Percentiles rank a stretch among this genome's conserved stretches.
Evolutionary conservation across 2,113 vertebrate species (phyloP).

Genomic region (Crocuta crocuta): DNA sequence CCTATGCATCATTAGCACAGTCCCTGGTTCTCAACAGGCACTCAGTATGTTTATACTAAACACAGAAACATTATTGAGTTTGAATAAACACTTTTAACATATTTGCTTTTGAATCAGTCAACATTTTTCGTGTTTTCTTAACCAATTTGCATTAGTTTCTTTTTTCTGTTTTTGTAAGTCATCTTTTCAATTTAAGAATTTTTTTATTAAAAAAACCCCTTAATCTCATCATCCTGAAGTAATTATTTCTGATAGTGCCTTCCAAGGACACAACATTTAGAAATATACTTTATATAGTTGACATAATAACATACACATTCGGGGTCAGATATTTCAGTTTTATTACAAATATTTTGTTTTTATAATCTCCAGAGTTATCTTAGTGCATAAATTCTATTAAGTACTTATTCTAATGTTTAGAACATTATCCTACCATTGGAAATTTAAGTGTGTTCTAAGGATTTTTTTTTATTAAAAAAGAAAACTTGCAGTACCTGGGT

Average conservation of each 20-base stretch:
- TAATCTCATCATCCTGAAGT: neutral
- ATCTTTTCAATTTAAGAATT: neutral
- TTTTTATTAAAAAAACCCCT: neutral
- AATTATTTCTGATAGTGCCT: constrained; percentile 20
- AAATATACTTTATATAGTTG: neutral
- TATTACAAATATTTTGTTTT: constrained; percentile 41
- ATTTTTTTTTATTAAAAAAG: neutral
- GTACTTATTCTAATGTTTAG: neutral
- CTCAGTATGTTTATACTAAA: neutral
- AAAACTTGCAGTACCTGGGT: neutral
- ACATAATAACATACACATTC: neutral
- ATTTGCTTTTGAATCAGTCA: constrained; percentile 11
- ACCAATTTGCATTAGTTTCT: neutral
- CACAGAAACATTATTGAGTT: neutral
- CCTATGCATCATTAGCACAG: neutral
- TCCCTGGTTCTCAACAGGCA: neutral
- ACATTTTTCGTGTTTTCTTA: neutral
- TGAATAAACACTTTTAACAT: constrained; percentile 4
- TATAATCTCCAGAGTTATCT: neutral
- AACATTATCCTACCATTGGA: neutral
- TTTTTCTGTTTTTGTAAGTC: constrained; percentile 29
- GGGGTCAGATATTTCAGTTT: neutral
- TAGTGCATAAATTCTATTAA: neutral
- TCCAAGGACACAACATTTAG: neutral
- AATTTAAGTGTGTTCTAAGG: neutral